These are phyloP conservation scores for Alethe castanea DNA, from an alignment of 2,113 vertebrate genomes.

Conservation along the genomic window DNA sequence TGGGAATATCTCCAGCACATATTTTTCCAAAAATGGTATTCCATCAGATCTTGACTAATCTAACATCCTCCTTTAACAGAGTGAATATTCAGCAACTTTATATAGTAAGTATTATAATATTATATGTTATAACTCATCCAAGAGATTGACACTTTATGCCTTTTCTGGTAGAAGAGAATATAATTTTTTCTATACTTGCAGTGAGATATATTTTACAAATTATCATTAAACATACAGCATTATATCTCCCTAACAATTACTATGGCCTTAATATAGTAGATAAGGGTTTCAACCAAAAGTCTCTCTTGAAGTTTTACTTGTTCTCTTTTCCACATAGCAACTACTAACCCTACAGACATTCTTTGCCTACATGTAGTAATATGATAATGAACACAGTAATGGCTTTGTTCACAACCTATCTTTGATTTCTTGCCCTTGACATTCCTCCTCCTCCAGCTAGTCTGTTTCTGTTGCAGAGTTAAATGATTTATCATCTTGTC, in stretches of 20 bases:
- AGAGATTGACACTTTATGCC: neutral
- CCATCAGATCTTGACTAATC: neutral
- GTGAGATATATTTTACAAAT: neutral
- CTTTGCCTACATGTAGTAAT: neutral
- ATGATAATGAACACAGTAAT: slow-evolving; percentile 3
- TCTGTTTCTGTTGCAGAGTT: slow-evolving; percentile 11
- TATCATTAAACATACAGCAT: neutral
- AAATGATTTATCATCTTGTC: slow-evolving; percentile 23
- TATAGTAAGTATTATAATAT: neutral
- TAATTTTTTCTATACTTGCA: neutral
- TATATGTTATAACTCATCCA: neutral
- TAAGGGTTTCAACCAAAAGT: neutral
- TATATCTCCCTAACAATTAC: neutral
- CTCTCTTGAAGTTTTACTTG: neutral
- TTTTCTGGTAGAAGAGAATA: neutral
- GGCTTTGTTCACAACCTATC: neutral
- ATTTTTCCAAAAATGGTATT: neutral
- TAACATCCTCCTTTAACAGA: neutral
- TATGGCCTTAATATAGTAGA: neutral
- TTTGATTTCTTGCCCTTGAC: slow-evolving; percentile 46
- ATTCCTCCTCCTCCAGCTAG: neutral
- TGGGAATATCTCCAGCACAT: neutral
- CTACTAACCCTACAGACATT: neutral
- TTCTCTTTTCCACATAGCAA: neutral
- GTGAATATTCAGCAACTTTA: neutral